These are phyloP conservation scores for Camponotus vicinus DNA, from an alignment of 1,140 invertebrate genomes.

Conservation along the genomic window DNA sequence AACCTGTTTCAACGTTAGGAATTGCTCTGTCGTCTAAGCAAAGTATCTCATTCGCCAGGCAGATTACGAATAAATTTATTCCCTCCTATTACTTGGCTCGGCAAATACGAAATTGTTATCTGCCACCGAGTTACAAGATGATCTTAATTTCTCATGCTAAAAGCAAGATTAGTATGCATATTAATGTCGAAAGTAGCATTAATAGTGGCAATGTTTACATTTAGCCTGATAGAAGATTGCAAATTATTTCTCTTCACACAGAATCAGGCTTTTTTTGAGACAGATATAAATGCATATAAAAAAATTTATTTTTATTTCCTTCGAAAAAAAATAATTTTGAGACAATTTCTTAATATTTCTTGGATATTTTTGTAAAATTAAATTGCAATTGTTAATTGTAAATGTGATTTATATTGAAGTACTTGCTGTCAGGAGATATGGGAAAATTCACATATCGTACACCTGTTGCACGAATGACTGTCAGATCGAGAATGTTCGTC, in stretches of 20 bases:
- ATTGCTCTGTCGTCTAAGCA: slow-evolving; percentile 37
- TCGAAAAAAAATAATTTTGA: neutral
- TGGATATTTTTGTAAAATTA: neutral
- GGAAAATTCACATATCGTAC: neutral
- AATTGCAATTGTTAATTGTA: neutral
- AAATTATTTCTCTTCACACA: neutral
- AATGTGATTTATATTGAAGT: slow-evolving; percentile 8
- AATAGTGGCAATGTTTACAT: neutral
- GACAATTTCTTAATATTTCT: neutral
- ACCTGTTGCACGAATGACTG: neutral
- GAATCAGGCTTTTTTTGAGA: neutral
- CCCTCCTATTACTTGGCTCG: neutral
- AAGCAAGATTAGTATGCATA: neutral
- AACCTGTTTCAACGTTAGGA: slow-evolving; percentile 65
- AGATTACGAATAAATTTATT: slow-evolving; percentile 43
- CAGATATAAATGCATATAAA: neutral
- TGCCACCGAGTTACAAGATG: neutral
- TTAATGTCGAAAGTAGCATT: neutral
- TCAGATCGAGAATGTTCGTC: neutral
- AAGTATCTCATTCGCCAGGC: slow-evolving; percentile 12
- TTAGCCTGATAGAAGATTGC: neutral
- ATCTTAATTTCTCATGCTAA: neutral
- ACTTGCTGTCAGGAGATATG: neutral
- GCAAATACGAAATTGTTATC: slow-evolving; percentile 22
- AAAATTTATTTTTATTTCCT: neutral